Percentiles rank a stretch among this genome's conserved stretches.
phyloP scores from a whole-genome alignment of 64 coral and sea anemone genomes.

The Pachyseris speciosa region DNA sequence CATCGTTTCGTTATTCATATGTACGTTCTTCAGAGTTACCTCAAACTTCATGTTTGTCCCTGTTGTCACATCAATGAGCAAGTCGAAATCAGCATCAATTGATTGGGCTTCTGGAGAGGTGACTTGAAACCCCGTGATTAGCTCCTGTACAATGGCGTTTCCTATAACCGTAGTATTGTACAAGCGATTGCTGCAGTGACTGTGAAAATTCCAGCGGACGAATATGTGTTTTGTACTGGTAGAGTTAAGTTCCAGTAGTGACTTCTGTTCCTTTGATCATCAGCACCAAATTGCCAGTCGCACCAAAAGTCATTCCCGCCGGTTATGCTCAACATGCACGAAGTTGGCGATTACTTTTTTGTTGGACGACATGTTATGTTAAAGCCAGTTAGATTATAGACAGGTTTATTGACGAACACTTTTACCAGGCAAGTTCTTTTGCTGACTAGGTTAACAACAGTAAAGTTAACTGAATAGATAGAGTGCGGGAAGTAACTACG shows the following conservation, averaged over 20 bases:
- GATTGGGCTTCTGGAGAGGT: conserved; percentile 31
- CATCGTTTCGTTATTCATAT: neutral
- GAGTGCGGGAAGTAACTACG: conserved; percentile 38
- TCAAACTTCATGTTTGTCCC: conserved; percentile 62
- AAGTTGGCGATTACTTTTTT: conserved; percentile 33
- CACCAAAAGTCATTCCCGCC: conserved; percentile 83
- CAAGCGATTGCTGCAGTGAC: conserved; percentile 71
- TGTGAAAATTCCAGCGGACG: neutral
- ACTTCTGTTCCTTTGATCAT: neutral
- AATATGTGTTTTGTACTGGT: conserved; percentile 22
- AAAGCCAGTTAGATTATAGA: conserved; percentile 56
- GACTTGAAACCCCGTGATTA: conserved; percentile 32
- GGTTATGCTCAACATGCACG: conserved; percentile 28
- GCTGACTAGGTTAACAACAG: conserved; percentile 69
- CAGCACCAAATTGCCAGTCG: conserved; percentile 72
- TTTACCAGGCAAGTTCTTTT: neutral
- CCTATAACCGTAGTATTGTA: conserved; percentile 20
- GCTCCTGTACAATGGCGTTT: conserved; percentile 44
- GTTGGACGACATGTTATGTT: neutral
- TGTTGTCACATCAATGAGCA: neutral
- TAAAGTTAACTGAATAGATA: conserved; percentile 38
- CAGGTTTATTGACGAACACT: conserved; percentile 77
- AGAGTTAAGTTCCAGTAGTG: conserved; percentile 57
- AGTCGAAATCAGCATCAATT: neutral
- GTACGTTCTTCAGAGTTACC: conserved; percentile 8